Percentiles rank a stretch among this genome's conserved stretches.
phyloP scores from a whole-genome alignment of 2,113 vertebrate genomes.

The Pholis gunnellus region DNA sequence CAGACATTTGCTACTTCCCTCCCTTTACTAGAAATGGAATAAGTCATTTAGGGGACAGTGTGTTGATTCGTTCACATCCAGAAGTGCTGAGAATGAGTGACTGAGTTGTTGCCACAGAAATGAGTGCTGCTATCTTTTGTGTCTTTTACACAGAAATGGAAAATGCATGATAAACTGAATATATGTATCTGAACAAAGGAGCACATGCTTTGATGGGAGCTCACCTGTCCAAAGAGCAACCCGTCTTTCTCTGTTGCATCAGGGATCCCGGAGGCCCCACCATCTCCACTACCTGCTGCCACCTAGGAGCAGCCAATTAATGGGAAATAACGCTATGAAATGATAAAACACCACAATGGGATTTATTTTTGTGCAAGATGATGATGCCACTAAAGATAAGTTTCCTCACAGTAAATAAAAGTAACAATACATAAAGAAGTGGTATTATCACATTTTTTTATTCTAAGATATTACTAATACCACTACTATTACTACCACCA shows the following conservation, averaged over 20 bases:
- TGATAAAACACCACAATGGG: not conserved
- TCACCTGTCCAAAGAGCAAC: conserved; percentile 15
- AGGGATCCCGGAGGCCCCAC: too few species aligned
- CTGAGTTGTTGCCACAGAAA: not conserved
- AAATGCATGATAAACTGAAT: not conserved
- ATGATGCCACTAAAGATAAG: not conserved
- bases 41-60: not conserved
- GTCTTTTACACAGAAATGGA: not conserved
- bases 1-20: not conserved
- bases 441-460: not conserved
- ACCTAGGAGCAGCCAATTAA: conserved; percentile 31
- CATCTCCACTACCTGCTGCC: conserved; percentile 22
- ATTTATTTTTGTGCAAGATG: not conserved
- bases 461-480: not conserved
- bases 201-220: not conserved
- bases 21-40: not conserved
- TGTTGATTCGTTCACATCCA: not conserved
- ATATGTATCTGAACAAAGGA: not conserved
- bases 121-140: too few species aligned
- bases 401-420: not conserved
- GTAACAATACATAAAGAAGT: not conserved
- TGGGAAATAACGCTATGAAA: not conserved
- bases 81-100: not conserved
- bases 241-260: not conserved
- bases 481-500: not conserved